Conservation (phyloP, 1,140 invertebrate genomes). For the Drosophila suzukii region DNA sequence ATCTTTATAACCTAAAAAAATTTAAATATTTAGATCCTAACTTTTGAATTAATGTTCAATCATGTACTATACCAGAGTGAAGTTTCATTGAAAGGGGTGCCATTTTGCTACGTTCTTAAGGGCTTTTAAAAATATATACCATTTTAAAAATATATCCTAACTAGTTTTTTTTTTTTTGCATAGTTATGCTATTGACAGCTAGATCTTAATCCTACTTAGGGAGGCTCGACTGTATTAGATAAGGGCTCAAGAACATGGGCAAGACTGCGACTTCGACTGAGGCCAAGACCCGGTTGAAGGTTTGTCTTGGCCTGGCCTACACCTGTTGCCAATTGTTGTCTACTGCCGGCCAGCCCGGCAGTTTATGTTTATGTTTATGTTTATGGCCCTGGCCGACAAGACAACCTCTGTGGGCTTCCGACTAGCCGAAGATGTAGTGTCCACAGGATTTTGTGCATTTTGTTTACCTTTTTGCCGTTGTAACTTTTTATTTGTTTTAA, state of each 20-base stretch:
- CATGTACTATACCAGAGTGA: too few relatives aligned
- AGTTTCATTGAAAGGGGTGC: too few relatives aligned
- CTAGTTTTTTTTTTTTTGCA: too few relatives aligned
- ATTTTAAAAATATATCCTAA: too few relatives aligned
- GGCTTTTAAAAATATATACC: too few relatives aligned
- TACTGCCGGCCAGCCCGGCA: conserved; percentile 37
- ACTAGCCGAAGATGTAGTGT: conserved; percentile 62
- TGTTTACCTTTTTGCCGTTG: conserved; percentile 28
- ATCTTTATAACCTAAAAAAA: too few relatives aligned
- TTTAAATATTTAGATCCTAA: too few relatives aligned
- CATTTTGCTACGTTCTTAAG: too few relatives aligned
- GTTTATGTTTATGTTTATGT: conserved; percentile 74
- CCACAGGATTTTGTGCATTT: conserved; percentile 56
- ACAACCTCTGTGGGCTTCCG: conserved; percentile 54
- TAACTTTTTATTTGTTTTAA: conserved; percentile 74
- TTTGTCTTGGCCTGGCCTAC: conserved; percentile 60
- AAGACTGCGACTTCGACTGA: conserved; percentile 3
- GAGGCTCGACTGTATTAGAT: conserved; percentile 40
- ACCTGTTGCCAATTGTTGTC: conserved; percentile 80
- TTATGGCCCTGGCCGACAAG: conserved; percentile 62
- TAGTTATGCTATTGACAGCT: too few relatives aligned
- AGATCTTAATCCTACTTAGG: not conserved
- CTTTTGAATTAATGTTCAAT: too few relatives aligned
- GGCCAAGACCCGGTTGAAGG: conserved; percentile 44
- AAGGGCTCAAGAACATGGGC: conserved; percentile 48